phyloP scores from a whole-genome alignment of 2,797 vertebrate genomes.

The Tolypeutes matacus region DNA sequence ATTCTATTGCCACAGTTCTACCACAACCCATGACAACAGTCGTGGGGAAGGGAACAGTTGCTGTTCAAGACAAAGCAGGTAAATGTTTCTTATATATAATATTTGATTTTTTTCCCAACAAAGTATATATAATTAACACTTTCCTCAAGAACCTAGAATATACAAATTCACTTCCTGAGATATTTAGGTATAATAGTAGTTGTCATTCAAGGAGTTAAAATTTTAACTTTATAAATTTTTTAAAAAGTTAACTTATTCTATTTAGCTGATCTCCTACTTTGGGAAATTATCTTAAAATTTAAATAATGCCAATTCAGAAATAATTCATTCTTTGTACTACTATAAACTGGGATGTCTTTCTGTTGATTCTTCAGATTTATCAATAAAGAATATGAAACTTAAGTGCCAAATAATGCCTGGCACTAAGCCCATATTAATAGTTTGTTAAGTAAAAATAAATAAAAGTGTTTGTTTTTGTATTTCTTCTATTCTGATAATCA shows the following conservation, averaged over 20 bases:
- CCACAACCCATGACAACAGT: conserved; percentile 77
- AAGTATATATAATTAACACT: background rate
- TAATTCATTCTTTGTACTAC: background rate
- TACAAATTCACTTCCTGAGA: background rate
- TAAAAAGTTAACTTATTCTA: background rate
- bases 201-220: background rate
- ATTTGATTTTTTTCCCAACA: background rate
- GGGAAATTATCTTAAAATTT: conserved; percentile 42
- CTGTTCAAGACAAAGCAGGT: conserved; percentile 88
- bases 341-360: background rate
- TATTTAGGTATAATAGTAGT: conserved; percentile 33
- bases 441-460: conserved; percentile 53
- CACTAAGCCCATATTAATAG: background rate
- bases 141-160: background rate
- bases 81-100: background rate
- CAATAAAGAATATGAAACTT: background rate
- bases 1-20: conserved; percentile 72
- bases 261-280: conserved; percentile 22
- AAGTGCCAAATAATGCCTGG: conserved; percentile 5
- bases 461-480: conserved; percentile 24
- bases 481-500: background rate
- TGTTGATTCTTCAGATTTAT: background rate
- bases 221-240: background rate
- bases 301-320: conserved; percentile 24
- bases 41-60: conserved; percentile 83